Base-by-base conservation (phyloP, 2,888 invertebrate genomes). In the Pemphredon lugubris region DNA sequence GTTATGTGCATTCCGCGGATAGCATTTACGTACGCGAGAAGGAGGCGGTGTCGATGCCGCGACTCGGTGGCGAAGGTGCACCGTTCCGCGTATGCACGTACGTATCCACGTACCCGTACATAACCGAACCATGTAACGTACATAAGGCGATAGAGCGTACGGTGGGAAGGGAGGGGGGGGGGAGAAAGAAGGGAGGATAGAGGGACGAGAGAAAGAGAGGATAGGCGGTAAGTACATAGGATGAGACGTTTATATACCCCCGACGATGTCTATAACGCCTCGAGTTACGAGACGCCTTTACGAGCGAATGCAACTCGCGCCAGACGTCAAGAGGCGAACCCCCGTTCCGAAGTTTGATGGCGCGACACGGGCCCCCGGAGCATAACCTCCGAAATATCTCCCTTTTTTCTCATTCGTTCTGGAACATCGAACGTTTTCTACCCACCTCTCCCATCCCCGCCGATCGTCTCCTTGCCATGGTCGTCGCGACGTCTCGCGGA, bases 201-300 rank as follows among this genome's bases (percentile, higher is more conserved):
- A n/a, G n/a, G n/a, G n/a, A n/a, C n/a, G n/a, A n/a, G n/a, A n/a
- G n/a, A n/a, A 48, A 60, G 72, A 54, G 65, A 44, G 54, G 57
- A 78, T 54, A 55, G 74, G 76, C 81, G 84, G 84, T 88, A 88
- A 88, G 86, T 87, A 89, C 87, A 88, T 89, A 86, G 88, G 88
- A 89, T 87, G 86, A 88, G 89, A 89, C 89, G 87, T 89, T 89
- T 89, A 89, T 89, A 88, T 88, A 89, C 88, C 89, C 79, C 86
- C 83, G 83, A 84, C 86, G 88, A 88, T 89, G 89, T 88, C 88
- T 87, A 89, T 89, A 89, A 89, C 87, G 85, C 87, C 86, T 87
- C 86, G 87, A 89, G 88, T 89, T 89, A 89, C 87, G 89, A 89
- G 89, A 89, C 89, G 89, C 89, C 84, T 89, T 89, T 89, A 89